Evolutionary conservation across 2,113 vertebrate species (phyloP).

Genomic region (Orthonyx spaldingii): DNA sequence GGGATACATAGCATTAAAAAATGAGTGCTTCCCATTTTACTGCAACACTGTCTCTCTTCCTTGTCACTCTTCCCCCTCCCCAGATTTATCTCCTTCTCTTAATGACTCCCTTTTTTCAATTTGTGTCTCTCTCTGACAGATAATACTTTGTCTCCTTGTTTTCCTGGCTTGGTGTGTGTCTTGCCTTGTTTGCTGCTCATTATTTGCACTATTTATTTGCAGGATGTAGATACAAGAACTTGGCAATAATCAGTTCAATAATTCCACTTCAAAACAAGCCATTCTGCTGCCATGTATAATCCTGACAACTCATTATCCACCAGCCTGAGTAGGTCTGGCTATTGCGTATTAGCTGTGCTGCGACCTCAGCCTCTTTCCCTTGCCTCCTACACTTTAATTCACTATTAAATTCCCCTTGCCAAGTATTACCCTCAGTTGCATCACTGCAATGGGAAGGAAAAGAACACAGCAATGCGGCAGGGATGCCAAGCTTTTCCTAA

Average conservation of each 20-base stretch:
- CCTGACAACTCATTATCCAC: conserved; percentile 60
- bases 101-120: conserved; percentile 61
- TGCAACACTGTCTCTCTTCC: not conserved
- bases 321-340: not conserved
- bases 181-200: conserved; percentile 52
- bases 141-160: conserved; percentile 55
- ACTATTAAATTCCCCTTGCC: not conserved
- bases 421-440: not conserved
- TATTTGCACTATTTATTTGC: not conserved
- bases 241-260: conserved; percentile 62
- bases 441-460: not conserved
- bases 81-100: conserved; percentile 48
- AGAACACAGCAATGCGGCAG: not conserved
- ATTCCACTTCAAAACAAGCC: conserved; percentile 65
- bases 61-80: not conserved
- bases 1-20: conserved; percentile 8
- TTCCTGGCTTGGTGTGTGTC: conserved; percentile 40
- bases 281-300: conserved; percentile 38
- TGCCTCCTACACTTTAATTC: not conserved
- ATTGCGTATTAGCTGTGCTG: conserved; percentile 6
- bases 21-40: not conserved
- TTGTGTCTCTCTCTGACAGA: conserved; percentile 28
- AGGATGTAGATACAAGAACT: conserved; percentile 58
- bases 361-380: not conserved
- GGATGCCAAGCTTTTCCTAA: not conserved